Base-by-base conservation (phyloP, 2,888 invertebrate species). In the Drosophila ustulata region DNA sequence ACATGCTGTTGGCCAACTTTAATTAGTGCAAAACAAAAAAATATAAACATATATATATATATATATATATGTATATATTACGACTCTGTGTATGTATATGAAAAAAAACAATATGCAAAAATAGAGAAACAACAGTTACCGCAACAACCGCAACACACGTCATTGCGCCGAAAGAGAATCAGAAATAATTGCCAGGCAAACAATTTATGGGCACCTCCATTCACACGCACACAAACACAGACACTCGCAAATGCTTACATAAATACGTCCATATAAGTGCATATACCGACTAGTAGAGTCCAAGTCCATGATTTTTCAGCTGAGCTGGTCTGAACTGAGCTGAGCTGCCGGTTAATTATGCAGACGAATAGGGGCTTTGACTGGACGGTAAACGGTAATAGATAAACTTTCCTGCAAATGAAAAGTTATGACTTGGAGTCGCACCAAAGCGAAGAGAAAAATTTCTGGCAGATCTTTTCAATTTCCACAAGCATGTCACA, bases 91-190 rank as follows among this genome's bases (percentile, higher is more conserved):
- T 34, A 34, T 34, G 34, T 61, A 8, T 1, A 30, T 1, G 25
- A n/a, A 26, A 45, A 43, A 26, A 47, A 62, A 45, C 37, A 61
- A 59, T 63, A 77, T 56, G 57, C 18, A 6, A 46, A 58, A 62
- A 63, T 9, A 45, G 43, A 46, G 50, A 52, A 74, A 66, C 46
- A 71, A 66, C 41, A 41, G 37, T 72, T 67, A 70, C 69, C 75
- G 53, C 72, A 72, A 70, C 65, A 78, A 72, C 78, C 78, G 53
- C 79, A 78, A 72, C 68, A 65, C 62, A 45, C 55, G 55, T 69
- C 67, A 55, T 45, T 66, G 55, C 53, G 9, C 47, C 51, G 39
- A 74, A 69, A 69, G 64, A 65, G 69, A 75, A 75, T 65, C 59
- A 49, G 23, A 75, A 75, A 72, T 78, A 78, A 78, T 75, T 75